A percentile compares a stretch with the other conserved stretches of the same genome.
These are phyloP conservation scores for Gobio occitaniae DNA, from an alignment of 2,797 vertebrate genomes.

Conservation along the genomic window DNA sequence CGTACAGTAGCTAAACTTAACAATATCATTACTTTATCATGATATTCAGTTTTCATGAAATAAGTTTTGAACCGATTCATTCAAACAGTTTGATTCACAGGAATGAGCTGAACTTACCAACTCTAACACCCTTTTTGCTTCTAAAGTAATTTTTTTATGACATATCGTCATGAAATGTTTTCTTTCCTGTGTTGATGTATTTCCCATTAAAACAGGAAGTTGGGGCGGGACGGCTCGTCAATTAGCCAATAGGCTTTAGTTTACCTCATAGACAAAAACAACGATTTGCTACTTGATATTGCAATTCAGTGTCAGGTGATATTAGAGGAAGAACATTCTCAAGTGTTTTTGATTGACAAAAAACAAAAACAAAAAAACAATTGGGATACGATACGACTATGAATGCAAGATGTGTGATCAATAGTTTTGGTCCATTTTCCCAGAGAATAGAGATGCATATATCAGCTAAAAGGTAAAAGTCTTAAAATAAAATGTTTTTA, in stretches of 20 bases:
- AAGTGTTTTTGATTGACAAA: too few relatives aligned
- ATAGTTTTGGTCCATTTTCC: neutral
- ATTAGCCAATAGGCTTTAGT: neutral
- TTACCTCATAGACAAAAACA: neutral
- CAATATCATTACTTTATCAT: neutral
- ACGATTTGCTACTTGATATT: neutral
- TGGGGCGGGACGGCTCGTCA: neutral
- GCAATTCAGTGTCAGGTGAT: too few relatives aligned
- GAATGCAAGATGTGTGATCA: neutral
- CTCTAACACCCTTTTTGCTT: neutral
- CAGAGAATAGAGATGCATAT: neutral
- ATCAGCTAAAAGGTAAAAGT: neutral
- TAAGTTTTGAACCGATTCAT: neutral
- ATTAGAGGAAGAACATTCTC: too few relatives aligned
- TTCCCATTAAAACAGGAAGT: neutral
- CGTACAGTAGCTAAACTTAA: neutral
- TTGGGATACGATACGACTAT: too few relatives aligned
- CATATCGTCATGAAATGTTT: neutral
- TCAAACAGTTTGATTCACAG: neutral
- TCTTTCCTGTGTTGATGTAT: neutral
- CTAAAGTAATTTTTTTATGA: neutral
- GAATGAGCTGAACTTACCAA: neutral
- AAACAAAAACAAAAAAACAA: too few relatives aligned
- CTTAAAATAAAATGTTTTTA: neutral
- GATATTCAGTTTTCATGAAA: neutral